Evolutionary conservation across 1,140 invertebrate genomes (phyloP).

Genomic region (Drosophila bocki): DNA sequence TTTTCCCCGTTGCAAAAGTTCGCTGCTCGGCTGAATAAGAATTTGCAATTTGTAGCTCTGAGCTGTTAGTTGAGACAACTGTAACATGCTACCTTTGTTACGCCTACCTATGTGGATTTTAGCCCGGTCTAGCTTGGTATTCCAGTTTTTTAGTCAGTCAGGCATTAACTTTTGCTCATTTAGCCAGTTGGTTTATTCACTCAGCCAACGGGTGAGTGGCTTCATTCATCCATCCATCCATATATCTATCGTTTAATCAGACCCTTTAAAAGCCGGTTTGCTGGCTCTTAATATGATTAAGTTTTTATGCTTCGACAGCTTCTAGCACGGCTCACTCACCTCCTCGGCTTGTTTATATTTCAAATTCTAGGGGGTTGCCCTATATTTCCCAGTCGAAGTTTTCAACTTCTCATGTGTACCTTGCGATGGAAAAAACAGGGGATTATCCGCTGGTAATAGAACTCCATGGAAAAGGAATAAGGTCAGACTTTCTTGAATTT

Average conservation of each 20-base stretch:
- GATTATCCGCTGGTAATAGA: slow-evolving; percentile 17
- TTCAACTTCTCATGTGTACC: slow-evolving; percentile 8
- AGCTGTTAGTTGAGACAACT: slow-evolving; percentile 32
- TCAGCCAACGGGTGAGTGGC: slow-evolving; percentile 37
- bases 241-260: slow-evolving; percentile 49
- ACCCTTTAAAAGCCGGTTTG: slow-evolving; percentile 41
- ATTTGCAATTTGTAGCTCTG: slow-evolving; percentile 28
- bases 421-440: neutral
- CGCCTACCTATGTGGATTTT: slow-evolving; percentile 26
- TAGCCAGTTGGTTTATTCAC: slow-evolving; percentile 33
- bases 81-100: slow-evolving; percentile 42
- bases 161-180: slow-evolving; percentile 47
- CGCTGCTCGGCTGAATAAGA: slow-evolving; percentile 40
- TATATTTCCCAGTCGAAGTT: slow-evolving; percentile 10
- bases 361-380: slow-evolving; percentile 8
- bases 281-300: slow-evolving; percentile 62
- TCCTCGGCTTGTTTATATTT: slow-evolving; percentile 3
- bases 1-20: slow-evolving; percentile 52
- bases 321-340: slow-evolving; percentile 34
- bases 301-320: slow-evolving; percentile 75
- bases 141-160: slow-evolving; percentile 34
- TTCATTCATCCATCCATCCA: slow-evolving; percentile 26
- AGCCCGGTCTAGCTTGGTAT: slow-evolving; percentile 3
- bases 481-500: neutral
- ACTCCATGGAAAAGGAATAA: neutral